phyloP scores from a whole-genome alignment of 64 coral and sea anemone genomes.

The Dendrophyllia cribrosa region DNA sequence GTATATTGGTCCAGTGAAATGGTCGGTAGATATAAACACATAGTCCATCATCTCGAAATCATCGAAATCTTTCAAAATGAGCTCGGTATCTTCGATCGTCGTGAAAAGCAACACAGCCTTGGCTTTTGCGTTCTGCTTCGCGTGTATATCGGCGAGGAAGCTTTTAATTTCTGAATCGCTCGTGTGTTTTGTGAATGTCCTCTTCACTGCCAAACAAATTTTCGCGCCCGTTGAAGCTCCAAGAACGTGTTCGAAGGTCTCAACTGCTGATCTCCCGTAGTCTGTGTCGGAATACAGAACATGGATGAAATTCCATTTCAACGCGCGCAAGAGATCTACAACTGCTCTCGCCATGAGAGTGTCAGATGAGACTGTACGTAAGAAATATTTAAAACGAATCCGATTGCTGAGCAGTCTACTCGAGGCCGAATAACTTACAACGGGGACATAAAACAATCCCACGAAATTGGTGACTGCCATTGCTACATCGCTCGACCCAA shows the following conservation, averaged over 20 bases:
- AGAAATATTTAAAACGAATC: constrained; percentile 88
- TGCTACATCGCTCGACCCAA: constrained; percentile 73
- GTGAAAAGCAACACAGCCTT: constrained; percentile 81
- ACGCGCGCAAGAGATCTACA: constrained; percentile 68
- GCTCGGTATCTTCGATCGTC: constrained; percentile 77
- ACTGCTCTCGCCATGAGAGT: constrained; percentile 73
- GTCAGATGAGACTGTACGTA: constrained; percentile 85
- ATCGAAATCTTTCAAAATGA: constrained; percentile 72
- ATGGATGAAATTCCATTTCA: constrained; percentile 88
- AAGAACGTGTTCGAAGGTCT: constrained; percentile 75
- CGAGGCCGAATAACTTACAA: constrained; percentile 75
- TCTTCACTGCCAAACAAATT: constrained; percentile 73
- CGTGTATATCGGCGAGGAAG: constrained; percentile 56
- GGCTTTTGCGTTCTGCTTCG: constrained; percentile 19
- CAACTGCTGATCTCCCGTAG: constrained; percentile 84
- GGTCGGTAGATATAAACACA: constrained; percentile 83
- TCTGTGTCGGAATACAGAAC: constrained; percentile 92
- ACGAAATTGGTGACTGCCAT: constrained; percentile 85
- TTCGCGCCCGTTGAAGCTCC: constrained; percentile 35
- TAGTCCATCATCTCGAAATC: constrained; percentile 66
- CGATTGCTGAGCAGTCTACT: constrained; percentile 88
- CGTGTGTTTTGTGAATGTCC: constrained; percentile 75
- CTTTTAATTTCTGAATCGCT: constrained; percentile 26
- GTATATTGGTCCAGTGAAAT: constrained; percentile 56
- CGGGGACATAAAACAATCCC: constrained; percentile 84